A percentile compares a stretch with the other conserved stretches of the same genome.
phyloP scores from a whole-genome alignment of 2,888 invertebrate genomes.

The Sabatieria punctata region DNA sequence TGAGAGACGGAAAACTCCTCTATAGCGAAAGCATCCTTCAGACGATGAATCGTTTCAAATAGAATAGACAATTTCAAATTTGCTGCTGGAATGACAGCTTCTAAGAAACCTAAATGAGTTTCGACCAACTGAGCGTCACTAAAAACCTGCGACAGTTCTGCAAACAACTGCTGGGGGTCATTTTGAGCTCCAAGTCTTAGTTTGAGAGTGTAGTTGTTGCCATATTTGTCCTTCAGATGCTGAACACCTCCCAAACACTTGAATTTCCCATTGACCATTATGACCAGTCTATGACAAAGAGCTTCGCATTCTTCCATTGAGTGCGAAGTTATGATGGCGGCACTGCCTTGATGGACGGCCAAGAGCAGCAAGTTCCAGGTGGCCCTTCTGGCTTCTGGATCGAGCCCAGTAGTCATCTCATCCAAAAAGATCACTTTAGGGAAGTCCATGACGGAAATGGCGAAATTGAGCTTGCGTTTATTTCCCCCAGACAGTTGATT shows the following conservation, averaged over 20 bases:
- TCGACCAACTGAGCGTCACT: background rate
- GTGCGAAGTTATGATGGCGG: background rate
- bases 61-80: background rate
- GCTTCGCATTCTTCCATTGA: slow-evolving; percentile 13
- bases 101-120: background rate
- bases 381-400: too few relatives aligned
- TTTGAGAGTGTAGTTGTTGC: slow-evolving; percentile 7
- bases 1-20: slow-evolving; percentile 3
- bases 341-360: background rate
- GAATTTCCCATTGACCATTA: slow-evolving; percentile 12
- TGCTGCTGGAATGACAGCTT: background rate
- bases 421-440: slow-evolving; percentile 64
- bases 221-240: slow-evolving; percentile 11
- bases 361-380: too few relatives aligned
- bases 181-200: background rate
- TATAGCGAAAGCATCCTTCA: background rate
- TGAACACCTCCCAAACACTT: slow-evolving; percentile 11
- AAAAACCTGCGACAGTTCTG: too few relatives aligned
- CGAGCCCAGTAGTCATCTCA: slow-evolving; percentile 40
- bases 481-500: slow-evolving; percentile 73
- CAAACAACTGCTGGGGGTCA: too few relatives aligned
- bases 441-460: slow-evolving; percentile 66
- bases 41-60: background rate
- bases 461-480: slow-evolving; percentile 58
- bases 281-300: slow-evolving; percentile 10